Conservation (phyloP, 2,113 vertebrate species). For the Aspidoscelis tigris region DNA sequence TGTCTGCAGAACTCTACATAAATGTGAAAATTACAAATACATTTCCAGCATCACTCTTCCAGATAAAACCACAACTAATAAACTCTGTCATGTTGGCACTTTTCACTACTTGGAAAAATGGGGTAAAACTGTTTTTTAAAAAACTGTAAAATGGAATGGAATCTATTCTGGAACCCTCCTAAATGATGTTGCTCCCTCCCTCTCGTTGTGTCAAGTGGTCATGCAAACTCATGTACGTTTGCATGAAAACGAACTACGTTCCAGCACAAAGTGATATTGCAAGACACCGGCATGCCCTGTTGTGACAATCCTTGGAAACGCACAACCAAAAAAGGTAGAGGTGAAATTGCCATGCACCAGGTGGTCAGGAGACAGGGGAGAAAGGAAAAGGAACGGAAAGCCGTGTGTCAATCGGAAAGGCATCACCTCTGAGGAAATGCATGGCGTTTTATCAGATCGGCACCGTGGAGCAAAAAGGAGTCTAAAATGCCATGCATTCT, state of each 20-base stretch:
- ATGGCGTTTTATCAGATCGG: conserved; percentile 78
- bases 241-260: not conserved
- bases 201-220: not conserved
- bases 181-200: not conserved
- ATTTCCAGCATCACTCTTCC: not conserved
- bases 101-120: not conserved
- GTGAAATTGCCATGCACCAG: conserved; percentile 46
- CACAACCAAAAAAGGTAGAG: conserved; percentile 27
- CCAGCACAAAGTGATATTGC: not conserved
- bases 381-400: conserved; percentile 59
- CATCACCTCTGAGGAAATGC: conserved; percentile 62
- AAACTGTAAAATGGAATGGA: not conserved
- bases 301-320: fast-evolving
- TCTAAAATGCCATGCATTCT: conserved; percentile 83
- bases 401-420: conserved; percentile 37
- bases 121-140: not conserved
- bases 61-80: not conserved
- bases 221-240: conserved; percentile 24
- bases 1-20: not conserved
- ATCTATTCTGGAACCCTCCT: conserved; percentile 1
- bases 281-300: conserved; percentile 40
- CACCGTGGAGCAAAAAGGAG: conserved; percentile 71
- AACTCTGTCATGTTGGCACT: not conserved
- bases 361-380: conserved; percentile 35
- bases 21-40: not conserved